phyloP scores from a whole-genome alignment of 2,797 vertebrate genomes.

The Adrianichthys oophorus region DNA sequence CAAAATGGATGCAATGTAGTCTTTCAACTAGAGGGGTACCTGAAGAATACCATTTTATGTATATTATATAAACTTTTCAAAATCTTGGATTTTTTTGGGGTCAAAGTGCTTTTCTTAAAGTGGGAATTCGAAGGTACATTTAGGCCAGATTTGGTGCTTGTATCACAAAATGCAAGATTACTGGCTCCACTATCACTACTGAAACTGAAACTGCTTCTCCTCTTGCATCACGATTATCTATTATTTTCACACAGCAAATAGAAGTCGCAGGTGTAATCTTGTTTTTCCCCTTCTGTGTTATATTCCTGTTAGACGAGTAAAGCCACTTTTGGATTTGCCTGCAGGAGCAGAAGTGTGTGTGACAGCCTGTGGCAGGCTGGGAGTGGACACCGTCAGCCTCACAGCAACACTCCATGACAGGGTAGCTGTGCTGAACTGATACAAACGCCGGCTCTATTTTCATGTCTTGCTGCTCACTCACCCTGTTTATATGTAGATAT shows the following conservation, averaged over 20 bases:
- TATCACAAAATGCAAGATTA: no score
- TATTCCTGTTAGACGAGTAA: slow-evolving; percentile 62
- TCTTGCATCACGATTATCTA: slow-evolving; percentile 12
- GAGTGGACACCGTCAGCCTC: slow-evolving; percentile 55
- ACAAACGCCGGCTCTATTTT: slow-evolving; percentile 54
- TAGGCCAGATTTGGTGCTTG: no score
- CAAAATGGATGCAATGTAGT: no score
- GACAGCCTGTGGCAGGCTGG: slow-evolving; percentile 57
- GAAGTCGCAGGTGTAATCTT: slow-evolving; percentile 50
- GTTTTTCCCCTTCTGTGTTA: slow-evolving; percentile 41
- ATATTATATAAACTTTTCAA: no score
- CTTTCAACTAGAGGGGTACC: no score
- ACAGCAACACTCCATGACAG: slow-evolving; percentile 53
- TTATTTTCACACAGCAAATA: slow-evolving; percentile 32
- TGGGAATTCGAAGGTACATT: no score
- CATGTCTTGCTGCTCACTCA: slow-evolving; percentile 19
- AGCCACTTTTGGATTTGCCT: slow-evolving; percentile 50
- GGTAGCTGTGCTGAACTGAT: slow-evolving; percentile 54
- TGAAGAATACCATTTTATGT: no score
- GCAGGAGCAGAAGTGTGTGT: slow-evolving; percentile 47
- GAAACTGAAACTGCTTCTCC: slow-evolving; percentile 15
- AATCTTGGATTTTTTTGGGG: no score
- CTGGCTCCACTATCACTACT: no score
- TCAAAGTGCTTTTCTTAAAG: no score
- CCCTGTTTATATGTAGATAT: not conserved